These are phyloP conservation scores for Solea solea DNA, from an alignment of 2,113 vertebrate genomes.

Conservation along the genomic window DNA sequence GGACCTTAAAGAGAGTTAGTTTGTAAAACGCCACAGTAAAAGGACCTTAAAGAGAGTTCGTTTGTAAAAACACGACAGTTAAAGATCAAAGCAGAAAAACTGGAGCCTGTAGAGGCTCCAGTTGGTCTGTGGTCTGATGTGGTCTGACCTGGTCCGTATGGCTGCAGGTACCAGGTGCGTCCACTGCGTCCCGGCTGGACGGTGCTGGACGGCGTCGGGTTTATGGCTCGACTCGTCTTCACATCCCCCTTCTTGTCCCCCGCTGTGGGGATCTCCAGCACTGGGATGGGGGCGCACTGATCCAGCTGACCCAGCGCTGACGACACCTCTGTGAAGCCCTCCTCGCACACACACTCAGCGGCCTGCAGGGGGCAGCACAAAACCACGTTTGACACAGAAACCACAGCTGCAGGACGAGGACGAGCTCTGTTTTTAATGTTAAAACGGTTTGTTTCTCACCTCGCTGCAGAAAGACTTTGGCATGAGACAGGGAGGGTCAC, in stretches of 20 bases:
- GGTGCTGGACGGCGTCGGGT: conserved; percentile 88
- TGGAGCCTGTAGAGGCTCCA: too few relatives aligned
- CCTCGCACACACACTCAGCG: conserved; percentile 89
- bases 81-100: too few relatives aligned
- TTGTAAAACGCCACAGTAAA: too few relatives aligned
- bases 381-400: background rate
- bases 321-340: conserved; percentile 94
- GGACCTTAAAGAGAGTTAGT: too few relatives aligned
- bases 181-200: conserved; percentile 85
- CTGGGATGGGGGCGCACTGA: conserved; percentile 92
- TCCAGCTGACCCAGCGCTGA: conserved; percentile 88
- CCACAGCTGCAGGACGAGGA: background rate
- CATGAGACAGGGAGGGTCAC: conserved; percentile 90
- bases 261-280: conserved; percentile 91
- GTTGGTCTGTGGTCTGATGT: background rate
- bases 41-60: too few relatives aligned
- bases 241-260: conserved; percentile 91
- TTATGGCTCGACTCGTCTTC: conserved; percentile 94
- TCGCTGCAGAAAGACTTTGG: conserved; percentile 92
- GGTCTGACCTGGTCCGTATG: conserved; percentile 92
- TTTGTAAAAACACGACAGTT: too few relatives aligned
- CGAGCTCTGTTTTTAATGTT: too few relatives aligned
- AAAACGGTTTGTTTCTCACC: conserved; percentile 73
- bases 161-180: conserved; percentile 96
- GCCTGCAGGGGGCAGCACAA: conserved; percentile 83